Evolutionary conservation across 2,113 vertebrate species (phyloP), one percentile per base, ranked within the genome.

Genomic region (Erythrolamprus reginae): DNA sequence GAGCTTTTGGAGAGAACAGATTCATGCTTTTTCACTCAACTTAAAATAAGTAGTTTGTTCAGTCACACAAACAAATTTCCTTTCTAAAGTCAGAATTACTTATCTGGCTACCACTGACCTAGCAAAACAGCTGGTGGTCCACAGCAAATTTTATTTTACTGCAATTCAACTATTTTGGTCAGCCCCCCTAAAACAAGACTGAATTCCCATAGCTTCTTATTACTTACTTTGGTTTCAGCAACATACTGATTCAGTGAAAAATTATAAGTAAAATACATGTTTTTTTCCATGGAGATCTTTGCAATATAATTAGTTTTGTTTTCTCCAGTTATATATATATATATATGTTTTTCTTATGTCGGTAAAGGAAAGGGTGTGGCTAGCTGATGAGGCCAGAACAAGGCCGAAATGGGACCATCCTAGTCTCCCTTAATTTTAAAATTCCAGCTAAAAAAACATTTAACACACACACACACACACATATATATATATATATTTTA

Each of bases 211-310:
- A n/a, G 26, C 50, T 42, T 84, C 88, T 89, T 24, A 87, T 89
- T 90, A 92, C 21, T 19, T 92, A n/a, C n/a, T n/a, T n/a, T 93
- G 93, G 48, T 55, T 90, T 90, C 89, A 93, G 50, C 70, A 92
- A 88, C 47, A 87, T 3, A 15, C 47, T 56, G 65, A 93, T 88
- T 53, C 86, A 94, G 24, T 51, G 33, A 47, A 51, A 93, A 51
- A 8, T 94, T 55, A 51, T 92, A 70, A 91, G 86, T 85, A 91
- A 28, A 92, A 91, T 91, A 10, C 26, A 82, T 65, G 52, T 1
- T 53, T 38, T 88, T 10, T 92, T 93, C 87, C 56, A 88, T 26
- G 91, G 92, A 82, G 89, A 56, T n/a, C n/a, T n/a, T n/a, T n/a
- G n/a, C n/a, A n/a, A n/a, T n/a, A n/a, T n/a, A n/a, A n/a, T n/a